phyloP scores from a whole-genome alignment of 2,797 vertebrate genomes.

The Cryptoprocta ferox region DNA sequence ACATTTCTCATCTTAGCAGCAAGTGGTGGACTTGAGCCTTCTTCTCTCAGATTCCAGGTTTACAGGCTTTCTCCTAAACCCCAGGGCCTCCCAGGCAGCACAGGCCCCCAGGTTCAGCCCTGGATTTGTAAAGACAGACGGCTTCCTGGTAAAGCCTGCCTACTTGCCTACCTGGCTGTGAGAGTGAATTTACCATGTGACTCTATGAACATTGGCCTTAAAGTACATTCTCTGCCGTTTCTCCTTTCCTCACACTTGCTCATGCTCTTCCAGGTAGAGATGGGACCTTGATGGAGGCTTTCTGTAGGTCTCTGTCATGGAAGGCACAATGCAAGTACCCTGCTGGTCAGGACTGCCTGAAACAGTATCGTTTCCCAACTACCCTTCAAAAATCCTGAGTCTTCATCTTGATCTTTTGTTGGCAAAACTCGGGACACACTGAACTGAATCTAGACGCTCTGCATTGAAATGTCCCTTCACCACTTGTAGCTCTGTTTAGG shows the following conservation, averaged over 20 bases:
- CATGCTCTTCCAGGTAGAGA: neutral
- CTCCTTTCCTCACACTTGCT: neutral
- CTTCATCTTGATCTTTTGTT: neutral
- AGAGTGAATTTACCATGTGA: neutral
- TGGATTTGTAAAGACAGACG: neutral
- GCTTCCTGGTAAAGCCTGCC: neutral
- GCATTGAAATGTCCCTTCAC: neutral
- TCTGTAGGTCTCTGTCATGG: neutral
- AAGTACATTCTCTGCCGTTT: neutral
- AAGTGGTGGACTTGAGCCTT: neutral
- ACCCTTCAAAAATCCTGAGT: neutral
- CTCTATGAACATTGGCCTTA: neutral
- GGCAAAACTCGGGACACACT: neutral
- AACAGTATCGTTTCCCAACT: neutral
- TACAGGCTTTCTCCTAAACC: neutral
- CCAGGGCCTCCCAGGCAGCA: neutral
- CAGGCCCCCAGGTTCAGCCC: neutral
- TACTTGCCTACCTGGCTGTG: neutral
- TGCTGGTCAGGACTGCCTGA: too few relatives aligned
- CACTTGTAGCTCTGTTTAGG: neutral
- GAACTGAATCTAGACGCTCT: neutral
- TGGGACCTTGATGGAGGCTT: fast-evolving
- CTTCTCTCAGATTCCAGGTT: neutral
- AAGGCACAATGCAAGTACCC: neutral
- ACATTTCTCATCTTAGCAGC: neutral